These are phyloP conservation scores for Lasaia peninsularis DNA, from an alignment of 1,140 invertebrate genomes.

Conservation along the genomic window DNA sequence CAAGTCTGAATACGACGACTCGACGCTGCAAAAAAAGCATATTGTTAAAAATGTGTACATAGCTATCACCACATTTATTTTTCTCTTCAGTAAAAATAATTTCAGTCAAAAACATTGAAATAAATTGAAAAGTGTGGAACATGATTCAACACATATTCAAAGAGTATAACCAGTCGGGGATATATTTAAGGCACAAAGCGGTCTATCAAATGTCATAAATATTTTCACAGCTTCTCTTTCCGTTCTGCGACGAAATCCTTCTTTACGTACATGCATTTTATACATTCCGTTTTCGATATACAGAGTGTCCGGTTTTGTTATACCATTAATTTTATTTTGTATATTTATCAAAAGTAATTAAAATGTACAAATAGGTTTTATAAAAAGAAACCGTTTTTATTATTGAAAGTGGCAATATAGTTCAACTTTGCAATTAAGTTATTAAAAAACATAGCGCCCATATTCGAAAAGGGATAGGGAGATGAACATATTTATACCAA, in stretches of 20 bases:
- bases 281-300: conserved; percentile 3
- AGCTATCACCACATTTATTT: too few relatives aligned
- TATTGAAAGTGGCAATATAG: too few relatives aligned
- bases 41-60: neutral
- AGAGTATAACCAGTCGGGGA: neutral
- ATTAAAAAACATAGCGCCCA: too few relatives aligned
- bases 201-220: conserved; percentile 71
- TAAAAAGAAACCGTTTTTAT: too few relatives aligned
- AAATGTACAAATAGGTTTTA: too few relatives aligned
- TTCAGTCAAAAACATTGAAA: neutral
- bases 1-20: conserved; percentile 64
- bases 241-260: conserved; percentile 46
- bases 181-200: conserved; percentile 44
- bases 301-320: conserved; percentile 10
- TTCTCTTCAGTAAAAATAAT: too few relatives aligned
- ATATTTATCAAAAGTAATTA: too few relatives aligned
- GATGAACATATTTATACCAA: too few relatives aligned
- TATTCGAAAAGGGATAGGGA: too few relatives aligned
- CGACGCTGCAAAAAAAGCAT: conserved; percentile 40
- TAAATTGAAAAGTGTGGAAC: conserved; percentile 6
- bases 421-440: too few relatives aligned
- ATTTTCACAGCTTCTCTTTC: conserved; percentile 50
- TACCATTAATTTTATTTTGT: too few relatives aligned
- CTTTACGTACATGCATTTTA: conserved; percentile 39
- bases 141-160: neutral